Evolutionary conservation across 2,888 invertebrate genomes (phyloP).

Genomic region (Sacculina carcini): DNA sequence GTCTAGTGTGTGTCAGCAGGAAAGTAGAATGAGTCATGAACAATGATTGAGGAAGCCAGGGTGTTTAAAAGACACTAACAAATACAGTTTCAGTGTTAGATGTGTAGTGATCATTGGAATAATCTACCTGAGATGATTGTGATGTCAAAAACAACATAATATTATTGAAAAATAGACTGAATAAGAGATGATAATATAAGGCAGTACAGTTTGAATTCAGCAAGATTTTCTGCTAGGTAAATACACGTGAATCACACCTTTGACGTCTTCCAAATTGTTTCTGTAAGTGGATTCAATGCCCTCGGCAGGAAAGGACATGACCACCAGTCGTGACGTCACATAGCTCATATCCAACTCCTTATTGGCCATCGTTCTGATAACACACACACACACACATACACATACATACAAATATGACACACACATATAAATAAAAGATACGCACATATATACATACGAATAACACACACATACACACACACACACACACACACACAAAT

Average conservation of each 20-base stretch:
- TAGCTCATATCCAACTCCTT: background rate
- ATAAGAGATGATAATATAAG: background rate
- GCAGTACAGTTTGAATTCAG: too few species aligned
- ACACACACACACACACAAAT: too few species aligned
- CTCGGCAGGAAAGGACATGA: constrained; percentile 87
- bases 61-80: too few species aligned
- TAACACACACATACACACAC: too few species aligned
- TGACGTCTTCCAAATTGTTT: constrained; percentile 77
- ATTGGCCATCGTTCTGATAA: background rate
- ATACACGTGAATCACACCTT: constrained; percentile 17
- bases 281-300: constrained; percentile 76
- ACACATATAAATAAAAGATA: background rate
- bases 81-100: too few species aligned
- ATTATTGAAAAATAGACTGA: too few species aligned
- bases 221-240: background rate
- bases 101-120: too few species aligned
- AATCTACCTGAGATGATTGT: too few species aligned
- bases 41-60: too few species aligned
- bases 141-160: too few species aligned
- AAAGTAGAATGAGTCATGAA: too few species aligned
- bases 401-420: constrained; percentile 5
- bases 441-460: background rate
- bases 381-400: constrained; percentile 5
- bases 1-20: too few species aligned
- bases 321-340: constrained; percentile 28